These are phyloP conservation scores for Mallotus villosus DNA, from an alignment of 2,797 vertebrate genomes.

Conservation along the genomic window DNA sequence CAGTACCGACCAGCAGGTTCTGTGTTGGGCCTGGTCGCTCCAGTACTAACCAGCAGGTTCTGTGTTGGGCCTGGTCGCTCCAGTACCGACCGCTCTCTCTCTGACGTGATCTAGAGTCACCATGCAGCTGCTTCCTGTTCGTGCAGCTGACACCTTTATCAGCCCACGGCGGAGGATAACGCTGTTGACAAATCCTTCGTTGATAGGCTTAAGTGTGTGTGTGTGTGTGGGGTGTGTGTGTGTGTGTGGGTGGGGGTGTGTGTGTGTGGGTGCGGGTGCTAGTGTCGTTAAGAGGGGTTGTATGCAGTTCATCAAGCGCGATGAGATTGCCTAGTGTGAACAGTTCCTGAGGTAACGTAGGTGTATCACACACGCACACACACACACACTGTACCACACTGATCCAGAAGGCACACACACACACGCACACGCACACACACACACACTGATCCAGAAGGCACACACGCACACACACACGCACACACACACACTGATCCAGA, in stretches of 20 bases:
- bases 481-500: slow-evolving; percentile 2
- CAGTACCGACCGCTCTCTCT: background rate
- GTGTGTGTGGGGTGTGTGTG: slow-evolving; percentile 41
- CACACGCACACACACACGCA: no score
- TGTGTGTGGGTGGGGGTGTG: background rate
- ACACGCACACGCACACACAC: no score
- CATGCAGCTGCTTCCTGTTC: slow-evolving; percentile 17
- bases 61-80: background rate
- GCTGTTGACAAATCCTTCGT: slow-evolving; percentile 36
- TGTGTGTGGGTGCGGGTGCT: background rate
- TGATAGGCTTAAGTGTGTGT: slow-evolving; percentile 30
- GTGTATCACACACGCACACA: no score
- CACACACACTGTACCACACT: slow-evolving; percentile 29
- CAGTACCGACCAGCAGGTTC: no score
- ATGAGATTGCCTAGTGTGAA: slow-evolving; percentile 6
- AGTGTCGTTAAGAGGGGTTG: slow-evolving; percentile 11
- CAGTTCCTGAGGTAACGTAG: background rate
- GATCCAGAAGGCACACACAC: slow-evolving; percentile 1
- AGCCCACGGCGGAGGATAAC: slow-evolving; percentile 17
- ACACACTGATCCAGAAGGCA: slow-evolving; percentile 19
- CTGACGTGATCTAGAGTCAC: slow-evolving; percentile 17
- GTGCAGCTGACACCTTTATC: slow-evolving; percentile 8
- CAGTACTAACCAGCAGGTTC: no score
- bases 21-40: background rate
- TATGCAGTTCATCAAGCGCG: slow-evolving; percentile 29